Evolutionary conservation across 2,113 vertebrate genomes (phyloP), one percentile per base, ranked within the genome.

Genomic region (Synchiropus splendidus): DNA sequence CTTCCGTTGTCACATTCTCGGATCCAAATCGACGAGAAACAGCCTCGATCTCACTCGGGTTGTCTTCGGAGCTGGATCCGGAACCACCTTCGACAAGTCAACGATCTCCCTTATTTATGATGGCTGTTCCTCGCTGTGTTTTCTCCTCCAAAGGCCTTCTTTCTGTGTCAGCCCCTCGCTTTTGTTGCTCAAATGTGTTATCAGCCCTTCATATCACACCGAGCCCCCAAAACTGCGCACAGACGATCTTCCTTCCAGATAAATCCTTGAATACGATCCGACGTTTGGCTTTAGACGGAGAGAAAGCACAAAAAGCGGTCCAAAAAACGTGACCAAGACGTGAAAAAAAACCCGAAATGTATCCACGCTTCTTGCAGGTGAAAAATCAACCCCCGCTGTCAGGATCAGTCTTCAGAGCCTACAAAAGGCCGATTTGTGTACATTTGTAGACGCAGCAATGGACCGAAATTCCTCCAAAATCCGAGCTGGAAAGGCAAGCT

Each of bases 171-270:
- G 42, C 63, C 80, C 53, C 73, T 74, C 65, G 55, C 79, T 73
- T 75, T 77, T 74, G 76, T 79, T 72, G 70, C 69, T 66, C 39
- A 73, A n/a, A n/a, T n/a, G 62, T 73, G 65, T 79, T 78, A 66
- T 78, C 64, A 64, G 61, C 54, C 64, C 61, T 64, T 76, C 76
- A 65, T 74, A 79, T 79, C 77, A 58, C 61, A 48, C 39, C 21
- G 64, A 74, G 54, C 48, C 78, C 70, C 57, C 63, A 66, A 70
- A 70, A 75, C 61, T 68, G 61, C 78, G 72, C 65, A 72, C 71
- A 37, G 54, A 74, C 33, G 67, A 3, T 40, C 48, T 51, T 39
- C 47, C 31, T 34, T 16, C 6, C 15, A 9, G 42, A 16, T 12
- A 31, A 34, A 13, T 18, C 18, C 21, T n/a, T 42, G 12, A 17